phyloP scores from a whole-genome alignment of 1,140 invertebrate species.

The Mamestra configurata region DNA sequence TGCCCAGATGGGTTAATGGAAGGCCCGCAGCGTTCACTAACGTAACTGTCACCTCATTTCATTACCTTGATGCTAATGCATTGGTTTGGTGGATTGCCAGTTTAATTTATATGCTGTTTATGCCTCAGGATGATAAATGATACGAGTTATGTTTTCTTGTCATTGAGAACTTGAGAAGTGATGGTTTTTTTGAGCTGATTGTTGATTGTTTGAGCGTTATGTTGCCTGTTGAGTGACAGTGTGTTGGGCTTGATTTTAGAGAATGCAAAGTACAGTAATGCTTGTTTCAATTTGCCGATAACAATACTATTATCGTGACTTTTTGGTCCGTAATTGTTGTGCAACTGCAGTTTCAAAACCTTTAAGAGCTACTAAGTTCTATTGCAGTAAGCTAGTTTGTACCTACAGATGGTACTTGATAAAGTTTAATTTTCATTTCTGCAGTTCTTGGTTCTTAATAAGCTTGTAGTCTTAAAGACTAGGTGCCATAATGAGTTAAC shows the following conservation, averaged over 20 bases:
- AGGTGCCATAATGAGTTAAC: too few relatives aligned
- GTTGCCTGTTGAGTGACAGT: neutral
- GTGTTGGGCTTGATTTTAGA: neutral
- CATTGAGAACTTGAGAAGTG: conserved; percentile 18
- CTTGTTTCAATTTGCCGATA: neutral
- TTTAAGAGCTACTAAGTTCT: too few relatives aligned
- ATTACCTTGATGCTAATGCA: conserved; percentile 54
- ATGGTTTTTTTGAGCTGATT: conserved; percentile 36
- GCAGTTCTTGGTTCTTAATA: too few relatives aligned
- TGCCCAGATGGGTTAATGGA: conserved; percentile 42
- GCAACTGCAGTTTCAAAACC: too few relatives aligned
- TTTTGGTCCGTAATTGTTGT: too few relatives aligned
- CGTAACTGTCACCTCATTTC: conserved; percentile 53
- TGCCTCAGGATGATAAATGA: conserved; percentile 64
- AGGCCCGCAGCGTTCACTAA: conserved; percentile 41
- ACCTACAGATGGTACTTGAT: too few relatives aligned
- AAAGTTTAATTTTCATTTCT: too few relatives aligned
- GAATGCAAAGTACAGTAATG: neutral
- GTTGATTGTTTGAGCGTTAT: conserved; percentile 2
- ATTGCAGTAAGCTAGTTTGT: too few relatives aligned
- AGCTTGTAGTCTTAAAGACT: too few relatives aligned
- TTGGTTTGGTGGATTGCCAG: conserved; percentile 63
- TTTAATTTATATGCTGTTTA: conserved; percentile 70
- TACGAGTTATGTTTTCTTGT: conserved; percentile 40
- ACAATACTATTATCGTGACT: too few relatives aligned